Evolutionary conservation across 2,113 vertebrate genomes (phyloP).

Genomic region (Hucho hucho): DNA sequence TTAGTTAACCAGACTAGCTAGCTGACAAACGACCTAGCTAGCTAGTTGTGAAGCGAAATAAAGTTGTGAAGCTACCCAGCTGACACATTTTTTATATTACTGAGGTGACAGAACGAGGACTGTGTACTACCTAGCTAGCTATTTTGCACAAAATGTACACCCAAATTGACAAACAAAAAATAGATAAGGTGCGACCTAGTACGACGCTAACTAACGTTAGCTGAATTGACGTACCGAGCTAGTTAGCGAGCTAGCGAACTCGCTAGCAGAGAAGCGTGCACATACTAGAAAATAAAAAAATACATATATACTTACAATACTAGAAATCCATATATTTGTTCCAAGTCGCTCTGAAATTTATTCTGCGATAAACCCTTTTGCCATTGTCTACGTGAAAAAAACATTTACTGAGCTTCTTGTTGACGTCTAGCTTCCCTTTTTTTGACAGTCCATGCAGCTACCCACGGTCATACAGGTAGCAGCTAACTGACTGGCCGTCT

Average conservation of each 20-base stretch:
- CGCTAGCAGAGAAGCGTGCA: not conserved
- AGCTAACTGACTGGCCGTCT: not conserved
- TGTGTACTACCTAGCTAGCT: too few relatives aligned
- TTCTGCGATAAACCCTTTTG: not conserved
- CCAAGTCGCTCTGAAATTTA: not conserved
- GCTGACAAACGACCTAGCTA: too few relatives aligned
- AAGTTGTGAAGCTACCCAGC: too few relatives aligned
- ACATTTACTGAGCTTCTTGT: not conserved
- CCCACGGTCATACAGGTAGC: slow-evolving; percentile 9
- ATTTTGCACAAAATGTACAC: too few relatives aligned
- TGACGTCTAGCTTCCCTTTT: not conserved
- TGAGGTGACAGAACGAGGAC: too few relatives aligned
- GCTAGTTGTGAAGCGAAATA: too few relatives aligned
- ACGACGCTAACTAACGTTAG: too few relatives aligned
- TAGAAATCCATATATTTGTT: slow-evolving; percentile 18
- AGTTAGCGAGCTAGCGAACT: not conserved
- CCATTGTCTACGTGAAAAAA: not conserved
- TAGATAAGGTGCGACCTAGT: too few relatives aligned
- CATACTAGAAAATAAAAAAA: slow-evolving; percentile 18
- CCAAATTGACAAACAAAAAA: too few relatives aligned
- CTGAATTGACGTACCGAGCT: too few relatives aligned
- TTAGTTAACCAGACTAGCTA: slow-evolving; percentile 41
- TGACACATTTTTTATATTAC: too few relatives aligned
- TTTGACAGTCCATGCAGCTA: slow-evolving; percentile 6
- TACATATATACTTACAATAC: slow-evolving; percentile 48